These are phyloP conservation scores for Siniperca chuatsi DNA, from an alignment of 2,113 vertebrate species.

Conservation along the genomic window DNA sequence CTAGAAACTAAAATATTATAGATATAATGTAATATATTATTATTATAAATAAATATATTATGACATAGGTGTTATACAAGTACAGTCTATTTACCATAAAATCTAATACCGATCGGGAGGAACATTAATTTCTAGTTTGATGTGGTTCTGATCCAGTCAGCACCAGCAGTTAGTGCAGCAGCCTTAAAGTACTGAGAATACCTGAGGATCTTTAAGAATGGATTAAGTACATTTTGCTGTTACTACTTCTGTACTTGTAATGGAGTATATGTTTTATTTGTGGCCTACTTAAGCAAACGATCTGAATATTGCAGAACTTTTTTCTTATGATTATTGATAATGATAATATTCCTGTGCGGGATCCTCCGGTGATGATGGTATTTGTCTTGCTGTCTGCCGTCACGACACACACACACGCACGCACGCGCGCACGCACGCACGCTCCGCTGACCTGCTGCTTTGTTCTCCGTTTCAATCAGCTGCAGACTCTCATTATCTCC, in stretches of 20 bases:
- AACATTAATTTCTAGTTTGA: background rate
- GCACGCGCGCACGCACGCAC: conserved; percentile 14
- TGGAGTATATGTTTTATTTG: too few relatives aligned
- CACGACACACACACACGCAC: conserved; percentile 11
- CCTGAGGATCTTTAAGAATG: too few relatives aligned
- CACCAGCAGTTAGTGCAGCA: too few relatives aligned
- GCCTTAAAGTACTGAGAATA: too few relatives aligned
- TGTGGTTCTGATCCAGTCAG: background rate
- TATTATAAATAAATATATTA: background rate
- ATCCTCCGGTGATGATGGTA: background rate
- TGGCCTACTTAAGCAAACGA: too few relatives aligned
- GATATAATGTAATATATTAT: background rate
- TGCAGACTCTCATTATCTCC: conserved; percentile 56
- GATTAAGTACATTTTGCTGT: too few relatives aligned
- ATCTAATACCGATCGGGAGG: background rate
- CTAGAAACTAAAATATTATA: background rate
- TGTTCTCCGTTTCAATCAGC: conserved; percentile 51
- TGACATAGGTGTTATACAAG: background rate
- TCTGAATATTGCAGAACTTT: too few relatives aligned
- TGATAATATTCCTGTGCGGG: too few relatives aligned
- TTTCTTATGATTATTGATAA: too few relatives aligned
- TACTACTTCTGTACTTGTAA: too few relatives aligned
- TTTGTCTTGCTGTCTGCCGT: conserved; percentile 11
- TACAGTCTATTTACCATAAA: background rate
- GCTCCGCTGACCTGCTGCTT: conserved; percentile 48